Base-by-base conservation (phyloP, 2,113 vertebrate species). In the Boulengeromyrus knoepffleri region DNA sequence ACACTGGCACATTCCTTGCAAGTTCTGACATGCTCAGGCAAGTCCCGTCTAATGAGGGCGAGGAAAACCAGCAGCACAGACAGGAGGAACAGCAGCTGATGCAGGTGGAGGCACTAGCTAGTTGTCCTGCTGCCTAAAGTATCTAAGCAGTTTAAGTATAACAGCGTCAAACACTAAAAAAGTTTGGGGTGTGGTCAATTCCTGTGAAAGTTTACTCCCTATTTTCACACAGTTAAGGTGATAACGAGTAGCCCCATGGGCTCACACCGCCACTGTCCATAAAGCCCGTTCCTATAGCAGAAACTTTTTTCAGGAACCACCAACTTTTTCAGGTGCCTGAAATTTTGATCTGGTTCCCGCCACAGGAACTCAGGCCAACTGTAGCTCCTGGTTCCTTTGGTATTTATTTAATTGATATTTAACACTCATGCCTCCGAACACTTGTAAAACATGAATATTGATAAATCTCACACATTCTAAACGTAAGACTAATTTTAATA, bases 1-100 rank as follows among this genome's bases (percentile, higher is more conserved):
- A 90, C 88, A 62, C 0, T 74, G 31, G 85, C 83, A 49, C 91
- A 92, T 93, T 93, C 89, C 91, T 92, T 58, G 62, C 39, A 92
- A 85, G 58, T 49, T 91, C 89, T 39, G 86, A 92, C 91, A 89
- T 92, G 93, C 90, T 91, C 83, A 90, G 90, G 90, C 92, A 17
- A 31, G 88, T 88, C 53, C 52, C 0, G 5, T 77, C 74, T 77
- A 42, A 77, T 36, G 36, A 39, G 36, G 74, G 31, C 15, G 15
- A 39, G 36, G 70, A 36, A 77, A 39, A 77, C 31, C 31, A 77
- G 36, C 31, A 80, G 13, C 36, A 42, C 15, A 42, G 74, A 21
- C 74, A 80, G 13, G 15, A 42, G 36, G 74, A 42, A 80, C 74
- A 80, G 13, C 74, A 80, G 17, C 74, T 80, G 74, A 80, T 42